Evolutionary conservation across 1,140 invertebrate species (phyloP).

Genomic region (Habropoda laboriosa): DNA sequence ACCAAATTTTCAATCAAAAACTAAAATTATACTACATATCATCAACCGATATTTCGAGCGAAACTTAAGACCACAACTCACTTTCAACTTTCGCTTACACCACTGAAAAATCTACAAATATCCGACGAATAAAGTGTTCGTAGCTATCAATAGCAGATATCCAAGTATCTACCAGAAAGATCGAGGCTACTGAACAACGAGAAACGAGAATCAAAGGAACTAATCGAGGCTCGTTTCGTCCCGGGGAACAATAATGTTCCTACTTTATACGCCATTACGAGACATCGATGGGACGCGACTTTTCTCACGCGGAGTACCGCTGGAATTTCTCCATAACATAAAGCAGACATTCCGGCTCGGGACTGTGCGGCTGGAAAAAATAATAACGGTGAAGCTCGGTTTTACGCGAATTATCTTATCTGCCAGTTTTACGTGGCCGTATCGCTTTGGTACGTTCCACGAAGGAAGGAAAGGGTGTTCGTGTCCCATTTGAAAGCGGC

Average conservation of each 20-base stretch:
- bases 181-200: background rate
- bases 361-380: background rate
- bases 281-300: background rate
- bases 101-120: too few relatives aligned
- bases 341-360: background rate
- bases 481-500: background rate
- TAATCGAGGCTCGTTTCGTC: background rate
- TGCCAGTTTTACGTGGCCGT: constrained; percentile 11
- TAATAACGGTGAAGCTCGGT: constrained; percentile 34
- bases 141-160: too few relatives aligned
- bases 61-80: too few relatives aligned
- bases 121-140: too few relatives aligned
- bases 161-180: too few relatives aligned
- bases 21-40: too few relatives aligned
- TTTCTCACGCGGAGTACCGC: constrained; percentile 6
- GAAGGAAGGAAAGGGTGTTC: constrained; percentile 26
- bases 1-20: too few relatives aligned
- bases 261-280: background rate
- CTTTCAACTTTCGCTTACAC: too few relatives aligned
- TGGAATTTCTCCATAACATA: background rate
- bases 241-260: constrained; percentile 10
- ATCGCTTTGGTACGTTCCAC: constrained; percentile 7
- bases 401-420: constrained; percentile 45
- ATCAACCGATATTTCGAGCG: too few relatives aligned
- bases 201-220: background rate